A percentile compares a stretch with the other conserved stretches of the same genome.
Conservation (phyloP, 2,797 vertebrate species). For the Peromyscus attwateri region DNA sequence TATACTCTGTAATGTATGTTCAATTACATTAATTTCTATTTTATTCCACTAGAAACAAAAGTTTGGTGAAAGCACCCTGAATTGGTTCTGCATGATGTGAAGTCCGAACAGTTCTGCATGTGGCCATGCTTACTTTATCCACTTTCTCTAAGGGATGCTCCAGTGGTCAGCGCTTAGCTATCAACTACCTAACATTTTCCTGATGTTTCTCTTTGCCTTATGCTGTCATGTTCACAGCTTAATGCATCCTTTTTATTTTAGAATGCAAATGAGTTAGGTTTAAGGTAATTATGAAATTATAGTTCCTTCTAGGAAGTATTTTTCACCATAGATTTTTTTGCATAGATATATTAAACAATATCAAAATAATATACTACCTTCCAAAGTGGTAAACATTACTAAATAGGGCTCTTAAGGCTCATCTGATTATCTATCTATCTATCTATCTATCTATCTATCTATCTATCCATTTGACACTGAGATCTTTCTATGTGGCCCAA, state of each 20-base stretch:
- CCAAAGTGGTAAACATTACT: slow-evolving; percentile 25
- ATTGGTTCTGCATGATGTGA: not conserved
- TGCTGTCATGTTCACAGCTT: not conserved
- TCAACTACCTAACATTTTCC: not conserved
- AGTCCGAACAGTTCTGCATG: slow-evolving; percentile 9
- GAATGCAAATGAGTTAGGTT: not conserved
- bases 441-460: no score
- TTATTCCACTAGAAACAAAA: slow-evolving; percentile 52
- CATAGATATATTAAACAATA: slow-evolving; percentile 44
- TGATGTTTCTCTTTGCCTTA: not conserved
- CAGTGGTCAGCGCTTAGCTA: not conserved
- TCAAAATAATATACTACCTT: slow-evolving; percentile 24
- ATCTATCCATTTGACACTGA: not conserved
- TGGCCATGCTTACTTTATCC: not conserved
- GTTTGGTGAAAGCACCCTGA: not conserved
- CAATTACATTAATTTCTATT: not conserved
- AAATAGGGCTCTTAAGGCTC: slow-evolving; percentile 39
- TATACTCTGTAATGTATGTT: not conserved
- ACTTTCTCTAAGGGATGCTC: not conserved
- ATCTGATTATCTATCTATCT: not conserved
- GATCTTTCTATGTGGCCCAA: not conserved
- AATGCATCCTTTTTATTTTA: slow-evolving; percentile 18
- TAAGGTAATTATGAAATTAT: slow-evolving; percentile 10
- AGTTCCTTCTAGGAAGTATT: slow-evolving; percentile 3
- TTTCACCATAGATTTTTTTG: slow-evolving; percentile 43